Evolutionary conservation across 2,888 invertebrate genomes (phyloP), one percentile per base, ranked within the genome.

Genomic region (Synergus laeviventris): DNA sequence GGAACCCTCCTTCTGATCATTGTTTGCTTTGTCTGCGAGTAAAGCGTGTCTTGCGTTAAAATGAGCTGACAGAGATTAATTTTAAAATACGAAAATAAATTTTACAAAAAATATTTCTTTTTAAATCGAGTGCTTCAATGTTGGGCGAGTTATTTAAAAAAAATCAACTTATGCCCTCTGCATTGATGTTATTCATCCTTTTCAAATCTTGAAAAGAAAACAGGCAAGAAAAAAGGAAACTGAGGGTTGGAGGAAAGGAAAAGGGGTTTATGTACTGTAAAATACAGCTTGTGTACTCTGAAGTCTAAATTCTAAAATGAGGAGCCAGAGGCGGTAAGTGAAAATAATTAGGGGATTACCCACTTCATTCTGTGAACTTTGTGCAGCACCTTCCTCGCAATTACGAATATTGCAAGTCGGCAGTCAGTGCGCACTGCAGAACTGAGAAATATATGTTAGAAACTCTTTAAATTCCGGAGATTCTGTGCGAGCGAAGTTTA

Each of bases 261-360:
- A 39, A 8, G 74, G 42, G 31, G 1, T 61, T 42, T 24, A 31
- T 31, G 31, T 31, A 42, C 36, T 59, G 16, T 61, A n/a, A 38
- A 66, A 42, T 73, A 62, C 18, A 18, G 9, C 39, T 12, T 49
- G 54, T 31, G 9, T 70, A 70, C 49, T 36, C 49, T n/a, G 31
- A 49, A 70, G 70, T 45, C 70, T 49, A 49, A 70, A 70, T 76
- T 78, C 60, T 62, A 73, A 39, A 76, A 77, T 14, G 56, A 73
- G 24, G 70, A 45, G 36, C 45, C 64, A 18, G 45, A 74, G 59
- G 78, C 49, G 76, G 76, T 73, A 78, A 77, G 77, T 78, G 76
- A 80, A 83, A 84, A 84, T 84, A 84, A 84, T 84, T 83, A 82
- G 78, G 78, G 77, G 81, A 82, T 82, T 83, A 80, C 77, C 61